These are phyloP conservation scores for Rhombomys opimus DNA, from an alignment of 2,113 vertebrate species.

Conservation along the genomic window DNA sequence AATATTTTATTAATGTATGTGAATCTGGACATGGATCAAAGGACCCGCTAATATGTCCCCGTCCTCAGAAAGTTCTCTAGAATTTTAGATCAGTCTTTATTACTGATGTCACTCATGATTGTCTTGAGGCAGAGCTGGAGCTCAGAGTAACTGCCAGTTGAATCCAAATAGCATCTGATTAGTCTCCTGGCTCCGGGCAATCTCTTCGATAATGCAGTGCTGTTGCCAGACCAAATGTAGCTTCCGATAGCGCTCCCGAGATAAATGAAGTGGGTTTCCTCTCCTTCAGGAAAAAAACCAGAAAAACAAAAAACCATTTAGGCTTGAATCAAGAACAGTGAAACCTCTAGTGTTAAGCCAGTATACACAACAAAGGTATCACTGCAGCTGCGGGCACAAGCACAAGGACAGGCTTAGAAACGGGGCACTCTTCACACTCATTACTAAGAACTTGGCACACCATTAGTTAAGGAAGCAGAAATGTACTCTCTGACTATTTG, in stretches of 20 bases:
- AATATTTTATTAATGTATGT: conserved; percentile 76
- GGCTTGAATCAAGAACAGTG: conserved; percentile 49
- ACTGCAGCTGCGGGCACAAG: neutral
- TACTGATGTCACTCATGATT: conserved; percentile 66
- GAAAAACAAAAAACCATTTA: conserved; percentile 44
- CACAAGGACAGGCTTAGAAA: neutral
- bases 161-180: conserved; percentile 96
- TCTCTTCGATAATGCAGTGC: conserved; percentile 98
- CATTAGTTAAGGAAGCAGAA: conserved; percentile 55
- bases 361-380: neutral
- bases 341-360: conserved; percentile 38
- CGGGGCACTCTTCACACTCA: neutral
- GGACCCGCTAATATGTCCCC: conserved; percentile 54
- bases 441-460: neutral
- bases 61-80: conserved; percentile 63
- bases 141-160: conserved; percentile 97
- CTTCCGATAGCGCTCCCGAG: conserved; percentile 95
- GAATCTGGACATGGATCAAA: conserved; percentile 68
- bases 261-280: conserved; percentile 95
- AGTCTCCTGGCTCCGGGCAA: conserved; percentile 95
- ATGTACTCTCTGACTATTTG: conserved; percentile 18
- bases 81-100: conserved; percentile 66
- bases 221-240: conserved; percentile 97
- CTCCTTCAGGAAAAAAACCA: conserved; percentile 83
- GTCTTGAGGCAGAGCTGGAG: conserved; percentile 64